A percentile compares a stretch with the other conserved stretches of the same genome.
These are phyloP conservation scores for Oceanodroma tethys DNA, from an alignment of 2,113 vertebrate species.

Conservation along the genomic window DNA sequence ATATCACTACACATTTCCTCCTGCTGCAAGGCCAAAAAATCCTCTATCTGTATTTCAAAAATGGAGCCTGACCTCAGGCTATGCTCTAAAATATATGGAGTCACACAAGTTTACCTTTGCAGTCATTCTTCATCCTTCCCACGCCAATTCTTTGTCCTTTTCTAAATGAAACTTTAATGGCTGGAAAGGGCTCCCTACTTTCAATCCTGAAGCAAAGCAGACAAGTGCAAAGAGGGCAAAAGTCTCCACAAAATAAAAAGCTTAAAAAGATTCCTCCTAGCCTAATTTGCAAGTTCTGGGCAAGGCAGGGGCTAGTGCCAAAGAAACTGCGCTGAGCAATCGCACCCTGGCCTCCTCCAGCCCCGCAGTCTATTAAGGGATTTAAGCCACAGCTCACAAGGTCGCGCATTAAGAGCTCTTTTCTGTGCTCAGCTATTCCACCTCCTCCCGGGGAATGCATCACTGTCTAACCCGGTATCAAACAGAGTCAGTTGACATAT, in stretches of 20 bases:
- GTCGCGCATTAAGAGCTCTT: slow-evolving; percentile 41
- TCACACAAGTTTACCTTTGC: slow-evolving; percentile 13
- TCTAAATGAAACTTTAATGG: slow-evolving; percentile 45
- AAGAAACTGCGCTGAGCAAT: neutral
- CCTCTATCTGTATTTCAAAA: neutral
- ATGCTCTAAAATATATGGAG: slow-evolving; percentile 34
- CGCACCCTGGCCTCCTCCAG: neutral
- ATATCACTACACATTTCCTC: slow-evolving; percentile 24
- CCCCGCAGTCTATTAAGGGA: neutral
- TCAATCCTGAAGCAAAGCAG: slow-evolving; percentile 34
- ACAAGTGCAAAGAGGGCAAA: slow-evolving; percentile 31
- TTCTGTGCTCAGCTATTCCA: slow-evolving; percentile 41
- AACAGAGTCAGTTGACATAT: neutral
- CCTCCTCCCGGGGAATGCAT: slow-evolving; percentile 37
- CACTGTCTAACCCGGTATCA: neutral
- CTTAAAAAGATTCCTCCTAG: slow-evolving; percentile 11
- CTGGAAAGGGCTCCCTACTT: slow-evolving; percentile 50
- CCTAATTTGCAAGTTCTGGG: slow-evolving; percentile 38
- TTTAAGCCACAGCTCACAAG: slow-evolving; percentile 31
- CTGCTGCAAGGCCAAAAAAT: slow-evolving; percentile 24
- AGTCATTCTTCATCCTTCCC: slow-evolving; percentile 33
- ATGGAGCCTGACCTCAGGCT: slow-evolving; percentile 42
- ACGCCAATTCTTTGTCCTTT: slow-evolving; percentile 10
- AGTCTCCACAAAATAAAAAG: neutral
- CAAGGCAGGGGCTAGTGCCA: neutral